Evolutionary conservation across 2,797 vertebrate genomes (phyloP).

Genomic region (Eupleurogrammus muticus): DNA sequence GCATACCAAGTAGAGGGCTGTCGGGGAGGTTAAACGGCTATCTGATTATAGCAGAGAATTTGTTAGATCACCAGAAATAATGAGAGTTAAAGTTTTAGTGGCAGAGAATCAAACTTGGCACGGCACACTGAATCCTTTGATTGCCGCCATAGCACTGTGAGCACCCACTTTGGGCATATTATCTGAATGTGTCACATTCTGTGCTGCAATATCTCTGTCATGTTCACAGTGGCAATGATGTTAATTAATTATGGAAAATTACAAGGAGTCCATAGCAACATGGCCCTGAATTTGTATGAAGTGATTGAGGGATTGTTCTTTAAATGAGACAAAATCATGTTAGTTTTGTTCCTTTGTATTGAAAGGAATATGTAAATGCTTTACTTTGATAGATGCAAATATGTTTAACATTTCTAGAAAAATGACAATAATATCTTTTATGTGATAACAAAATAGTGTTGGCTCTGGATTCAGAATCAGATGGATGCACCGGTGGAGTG

Average conservation of each 20-base stretch:
- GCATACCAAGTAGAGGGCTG: slow-evolving; percentile 53
- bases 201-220: slow-evolving; percentile 36
- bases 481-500: slow-evolving; percentile 32
- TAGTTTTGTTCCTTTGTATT: not conserved
- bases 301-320: not conserved
- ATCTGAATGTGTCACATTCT: slow-evolving; percentile 37
- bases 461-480: slow-evolving; percentile 33
- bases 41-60: slow-evolving; percentile 27
- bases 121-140: slow-evolving; percentile 9
- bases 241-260: slow-evolving; percentile 44
- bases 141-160: slow-evolving; percentile 12
- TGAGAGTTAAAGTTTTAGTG: not conserved
- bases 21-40: slow-evolving; percentile 35
- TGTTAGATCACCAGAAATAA: slow-evolving; percentile 18
- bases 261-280: slow-evolving; percentile 9
- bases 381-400: not conserved
- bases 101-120: slow-evolving; percentile 23
- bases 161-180: slow-evolving; percentile 28
- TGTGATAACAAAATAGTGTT: slow-evolving; percentile 38
- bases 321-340: not conserved
- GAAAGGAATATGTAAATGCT: not conserved
- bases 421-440: slow-evolving; percentile 34
- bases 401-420: slow-evolving; percentile 5
- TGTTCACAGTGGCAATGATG: slow-evolving; percentile 37
- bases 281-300: slow-evolving; percentile 2